These are phyloP conservation scores for Phenganax marumi DNA, from an alignment of 92 coral and sea anemone genomes.

Conservation along the genomic window DNA sequence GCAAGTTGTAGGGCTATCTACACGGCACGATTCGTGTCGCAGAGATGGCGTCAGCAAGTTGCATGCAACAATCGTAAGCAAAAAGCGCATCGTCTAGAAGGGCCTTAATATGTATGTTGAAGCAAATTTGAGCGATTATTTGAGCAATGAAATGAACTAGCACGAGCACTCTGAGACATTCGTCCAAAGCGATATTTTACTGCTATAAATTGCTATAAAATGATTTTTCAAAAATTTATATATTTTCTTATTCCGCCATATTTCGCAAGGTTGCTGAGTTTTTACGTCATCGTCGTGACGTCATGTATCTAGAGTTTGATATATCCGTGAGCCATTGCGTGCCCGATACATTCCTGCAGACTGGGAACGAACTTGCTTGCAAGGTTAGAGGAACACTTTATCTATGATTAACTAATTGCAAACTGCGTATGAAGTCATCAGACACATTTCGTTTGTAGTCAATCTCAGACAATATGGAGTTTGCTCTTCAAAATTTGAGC, in stretches of 20 bases:
- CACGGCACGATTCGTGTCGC: no score
- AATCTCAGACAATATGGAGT: conserved; percentile 90
- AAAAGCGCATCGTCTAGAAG: no score
- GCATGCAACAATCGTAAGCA: no score
- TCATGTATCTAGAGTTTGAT: conserved; percentile 91
- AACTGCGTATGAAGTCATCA: not conserved
- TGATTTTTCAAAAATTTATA: not conserved
- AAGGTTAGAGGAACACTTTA: conserved; percentile 56
- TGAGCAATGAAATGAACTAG: no score
- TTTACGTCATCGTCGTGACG: conserved; percentile 86
- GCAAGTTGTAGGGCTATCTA: no score
- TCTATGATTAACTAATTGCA: no score
- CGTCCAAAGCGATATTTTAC: no score
- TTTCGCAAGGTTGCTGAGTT: conserved; percentile 81
- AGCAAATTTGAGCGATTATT: no score
- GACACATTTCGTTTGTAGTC: conserved; percentile 63
- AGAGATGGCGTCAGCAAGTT: no score
- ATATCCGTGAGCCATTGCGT: conserved; percentile 96
- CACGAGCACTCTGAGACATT: no score
- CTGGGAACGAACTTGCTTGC: conserved; percentile 92
- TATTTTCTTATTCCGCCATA: not conserved
- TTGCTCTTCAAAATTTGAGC: conserved; percentile 87
- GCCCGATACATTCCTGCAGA: conserved; percentile 93
- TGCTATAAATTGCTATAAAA: no score
- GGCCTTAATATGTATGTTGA: no score